phyloP scores from a whole-genome alignment of 2,888 invertebrate species.

The Drosophila quinaria region DNA sequence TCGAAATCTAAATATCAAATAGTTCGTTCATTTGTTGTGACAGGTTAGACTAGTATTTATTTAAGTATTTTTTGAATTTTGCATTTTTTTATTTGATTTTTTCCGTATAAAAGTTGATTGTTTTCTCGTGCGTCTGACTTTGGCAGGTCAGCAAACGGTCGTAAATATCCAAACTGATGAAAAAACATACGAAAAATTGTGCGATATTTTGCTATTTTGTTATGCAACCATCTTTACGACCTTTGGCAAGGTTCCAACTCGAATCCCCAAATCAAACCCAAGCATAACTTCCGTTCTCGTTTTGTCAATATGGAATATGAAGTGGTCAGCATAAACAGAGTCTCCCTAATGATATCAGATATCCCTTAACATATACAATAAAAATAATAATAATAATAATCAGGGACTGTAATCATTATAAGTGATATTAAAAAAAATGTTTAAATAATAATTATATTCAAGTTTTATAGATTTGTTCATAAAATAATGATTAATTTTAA shows the following conservation, averaged over 20 bases:
- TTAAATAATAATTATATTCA: no score
- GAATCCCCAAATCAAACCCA: background rate
- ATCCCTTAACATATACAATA: slow-evolving; percentile 23
- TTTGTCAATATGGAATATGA: background rate
- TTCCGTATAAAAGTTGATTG: slow-evolving; percentile 32
- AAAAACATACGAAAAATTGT: slow-evolving; percentile 19
- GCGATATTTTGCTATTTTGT: slow-evolving; percentile 28
- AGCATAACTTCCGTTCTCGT: slow-evolving; percentile 53
- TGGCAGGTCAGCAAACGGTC: slow-evolving; percentile 9
- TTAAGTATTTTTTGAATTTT: slow-evolving; percentile 8
- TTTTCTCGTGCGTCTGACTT: slow-evolving; percentile 26
- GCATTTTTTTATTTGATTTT: slow-evolving; percentile 10
- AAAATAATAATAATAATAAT: slow-evolving; percentile 12
- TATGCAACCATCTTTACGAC: slow-evolving; percentile 24
- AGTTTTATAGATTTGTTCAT: no score
- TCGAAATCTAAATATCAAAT: slow-evolving; percentile 48
- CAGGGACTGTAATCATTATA: no score
- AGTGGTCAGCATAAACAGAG: slow-evolving; percentile 44
- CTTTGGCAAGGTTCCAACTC: slow-evolving; percentile 29
- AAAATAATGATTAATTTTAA: no score
- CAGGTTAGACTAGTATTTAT: slow-evolving; percentile 62
- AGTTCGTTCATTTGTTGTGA: slow-evolving; percentile 53
- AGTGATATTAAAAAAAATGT: no score
- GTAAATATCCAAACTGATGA: slow-evolving; percentile 20
- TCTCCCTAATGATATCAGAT: slow-evolving; percentile 48